Conservation (phyloP, 1,140 invertebrate genomes). For the Cecropterus lyciades region DNA sequence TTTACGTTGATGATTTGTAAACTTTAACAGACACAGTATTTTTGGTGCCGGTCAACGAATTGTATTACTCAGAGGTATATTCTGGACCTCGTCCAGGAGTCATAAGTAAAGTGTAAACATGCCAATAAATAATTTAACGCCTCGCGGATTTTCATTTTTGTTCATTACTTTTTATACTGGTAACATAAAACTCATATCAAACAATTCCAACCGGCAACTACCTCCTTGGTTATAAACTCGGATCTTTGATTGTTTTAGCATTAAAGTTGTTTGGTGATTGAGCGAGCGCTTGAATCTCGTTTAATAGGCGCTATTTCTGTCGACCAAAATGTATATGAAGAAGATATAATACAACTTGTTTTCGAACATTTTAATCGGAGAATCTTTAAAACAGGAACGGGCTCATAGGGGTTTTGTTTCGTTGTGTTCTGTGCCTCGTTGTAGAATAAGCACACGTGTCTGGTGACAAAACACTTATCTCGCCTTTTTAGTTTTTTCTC, state of each 20-base stretch:
- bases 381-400: slow-evolving; percentile 24
- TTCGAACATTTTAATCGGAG: slow-evolving; percentile 14
- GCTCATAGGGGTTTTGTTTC: slow-evolving; percentile 43
- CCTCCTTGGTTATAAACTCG: not conserved
- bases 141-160: slow-evolving; percentile 16
- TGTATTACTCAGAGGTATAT: slow-evolving; percentile 18
- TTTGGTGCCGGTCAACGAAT: slow-evolving; percentile 28
- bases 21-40: not conserved
- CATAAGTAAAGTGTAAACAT: slow-evolving; percentile 31
- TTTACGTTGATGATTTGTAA: not conserved
- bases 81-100: slow-evolving; percentile 20
- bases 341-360: not conserved
- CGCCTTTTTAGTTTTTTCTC: slow-evolving; percentile 43
- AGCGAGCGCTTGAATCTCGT: slow-evolving; percentile 1
- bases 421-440: slow-evolving; percentile 33
- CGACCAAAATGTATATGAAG: not conserved
- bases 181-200: slow-evolving; percentile 16
- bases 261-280: slow-evolving; percentile 4
- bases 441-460: slow-evolving; percentile 52
- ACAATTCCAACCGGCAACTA: not conserved
- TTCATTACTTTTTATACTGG: slow-evolving; percentile 7
- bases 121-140: slow-evolving; percentile 33
- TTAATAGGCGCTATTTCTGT: not conserved
- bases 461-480: slow-evolving; percentile 59
- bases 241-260: not conserved